A percentile compares a stretch with the other conserved stretches of the same genome.
phyloP scores from a whole-genome alignment of 2,888 invertebrate genomes.

The Rhagonycha fulva region DNA sequence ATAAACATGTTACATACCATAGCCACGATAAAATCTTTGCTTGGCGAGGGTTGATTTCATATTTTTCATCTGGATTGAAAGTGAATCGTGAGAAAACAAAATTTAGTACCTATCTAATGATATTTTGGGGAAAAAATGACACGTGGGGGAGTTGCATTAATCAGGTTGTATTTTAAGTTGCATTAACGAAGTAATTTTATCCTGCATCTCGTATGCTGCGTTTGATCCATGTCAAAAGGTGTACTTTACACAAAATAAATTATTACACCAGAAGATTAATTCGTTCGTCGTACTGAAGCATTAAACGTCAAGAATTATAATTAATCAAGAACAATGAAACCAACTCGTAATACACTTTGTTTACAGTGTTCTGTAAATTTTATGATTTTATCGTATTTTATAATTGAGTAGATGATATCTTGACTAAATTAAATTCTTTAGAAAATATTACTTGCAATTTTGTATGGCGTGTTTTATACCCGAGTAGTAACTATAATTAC shows the following conservation, averaged over 20 bases:
- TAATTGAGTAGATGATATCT: constrained; percentile 2
- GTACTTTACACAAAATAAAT: constrained; percentile 14
- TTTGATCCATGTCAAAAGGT: constrained; percentile 13
- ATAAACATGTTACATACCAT: not conserved
- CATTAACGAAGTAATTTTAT: constrained; percentile 2
- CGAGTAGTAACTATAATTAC: not conserved
- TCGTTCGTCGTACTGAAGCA: constrained; percentile 4
- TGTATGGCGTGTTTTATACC: not conserved
- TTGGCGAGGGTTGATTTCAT: not conserved
- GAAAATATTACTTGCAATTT: not conserved
- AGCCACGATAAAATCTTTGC: not conserved
- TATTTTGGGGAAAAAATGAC: not conserved
- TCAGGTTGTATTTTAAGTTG: not conserved
- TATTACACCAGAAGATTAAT: constrained; percentile 5
- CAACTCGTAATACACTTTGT: not conserved
- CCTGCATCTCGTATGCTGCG: not conserved
- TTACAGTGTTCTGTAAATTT: not conserved
- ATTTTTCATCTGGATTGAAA: not conserved
- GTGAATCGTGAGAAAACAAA: not conserved
- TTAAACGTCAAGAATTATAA: constrained; percentile 11
- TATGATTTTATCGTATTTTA: not conserved
- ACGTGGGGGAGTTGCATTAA: not conserved
- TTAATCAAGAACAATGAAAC: constrained; percentile 12
- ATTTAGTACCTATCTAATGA: not conserved
- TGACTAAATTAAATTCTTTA: not conserved